These are phyloP conservation scores for Palythoa caribaeorum DNA, from an alignment of 92 coral and sea anemone species.

Conservation along the genomic window DNA sequence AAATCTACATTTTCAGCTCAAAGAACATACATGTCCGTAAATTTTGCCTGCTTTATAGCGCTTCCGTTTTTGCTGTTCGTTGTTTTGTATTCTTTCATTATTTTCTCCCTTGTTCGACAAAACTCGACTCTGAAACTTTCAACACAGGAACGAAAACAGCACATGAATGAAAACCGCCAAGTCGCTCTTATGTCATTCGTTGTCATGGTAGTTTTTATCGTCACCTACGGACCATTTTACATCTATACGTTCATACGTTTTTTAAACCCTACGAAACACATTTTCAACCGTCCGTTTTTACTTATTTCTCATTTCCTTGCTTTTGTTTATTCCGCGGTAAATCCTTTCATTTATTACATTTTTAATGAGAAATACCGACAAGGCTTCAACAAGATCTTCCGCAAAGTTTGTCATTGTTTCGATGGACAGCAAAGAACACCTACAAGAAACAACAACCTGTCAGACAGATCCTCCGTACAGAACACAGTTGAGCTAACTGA, in stretches of 20 bases:
- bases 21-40: constrained; percentile 10
- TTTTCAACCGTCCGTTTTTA: too few species aligned
- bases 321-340: constrained; percentile 7
- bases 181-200: too few species aligned
- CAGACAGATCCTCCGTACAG: background rate
- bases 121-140: too few species aligned
- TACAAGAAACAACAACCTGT: background rate
- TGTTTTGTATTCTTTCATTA: too few species aligned
- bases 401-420: background rate
- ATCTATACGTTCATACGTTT: too few species aligned
- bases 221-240: too few species aligned
- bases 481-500: background rate
- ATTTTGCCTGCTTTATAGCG: constrained; percentile 29
- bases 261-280: too few species aligned
- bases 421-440: background rate
- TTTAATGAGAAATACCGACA: constrained; percentile 37
- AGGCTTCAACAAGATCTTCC: constrained; percentile 16
- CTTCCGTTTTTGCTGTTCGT: too few species aligned
- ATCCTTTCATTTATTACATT: constrained; percentile 29
- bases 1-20: constrained; percentile 1
- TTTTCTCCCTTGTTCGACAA: too few species aligned
- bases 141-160: too few species aligned
- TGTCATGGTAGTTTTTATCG: too few species aligned
- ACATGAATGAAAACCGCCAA: too few species aligned
- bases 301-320: constrained; percentile 4